A percentile compares a stretch with the other conserved stretches of the same genome.
These are phyloP conservation scores for Ormyrus labotus DNA, from an alignment of 2,888 invertebrate genomes.

Conservation along the genomic window DNA sequence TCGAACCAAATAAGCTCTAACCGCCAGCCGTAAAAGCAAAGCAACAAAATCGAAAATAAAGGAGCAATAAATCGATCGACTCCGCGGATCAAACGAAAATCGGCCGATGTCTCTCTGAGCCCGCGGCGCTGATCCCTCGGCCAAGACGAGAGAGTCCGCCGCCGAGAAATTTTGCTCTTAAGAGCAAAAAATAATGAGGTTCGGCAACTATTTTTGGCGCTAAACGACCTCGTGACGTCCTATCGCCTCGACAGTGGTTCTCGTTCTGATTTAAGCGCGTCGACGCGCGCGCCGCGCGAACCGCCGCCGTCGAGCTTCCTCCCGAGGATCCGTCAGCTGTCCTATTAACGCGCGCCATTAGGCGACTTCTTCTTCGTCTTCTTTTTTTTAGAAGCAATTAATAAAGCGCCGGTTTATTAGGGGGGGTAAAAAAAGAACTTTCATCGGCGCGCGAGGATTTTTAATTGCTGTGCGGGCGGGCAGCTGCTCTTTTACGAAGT, in stretches of 20 bases:
- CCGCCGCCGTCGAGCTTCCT: conserved; percentile 11
- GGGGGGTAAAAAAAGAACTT: too few relatives aligned
- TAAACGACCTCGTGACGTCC: conserved; percentile 69
- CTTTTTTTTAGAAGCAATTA: conserved; percentile 51
- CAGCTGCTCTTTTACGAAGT: too few relatives aligned
- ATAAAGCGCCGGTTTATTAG: conserved; percentile 15
- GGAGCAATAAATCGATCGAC: too few relatives aligned
- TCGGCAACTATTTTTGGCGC: conserved; percentile 68
- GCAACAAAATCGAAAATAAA: too few relatives aligned
- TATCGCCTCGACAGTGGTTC: conserved; percentile 66
- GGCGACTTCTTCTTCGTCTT: background rate
- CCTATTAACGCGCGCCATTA: conserved; percentile 49
- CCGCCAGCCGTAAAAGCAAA: too few relatives aligned
- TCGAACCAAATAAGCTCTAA: too few relatives aligned
- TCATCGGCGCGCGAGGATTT: too few relatives aligned
- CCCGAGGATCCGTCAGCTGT: conserved; percentile 50
- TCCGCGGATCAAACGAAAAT: too few relatives aligned
- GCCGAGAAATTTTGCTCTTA: conserved; percentile 60
- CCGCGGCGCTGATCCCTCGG: too few relatives aligned
- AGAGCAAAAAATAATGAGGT: conserved; percentile 70
- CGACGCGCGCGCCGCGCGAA: conserved; percentile 23
- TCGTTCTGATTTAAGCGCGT: conserved; percentile 61
- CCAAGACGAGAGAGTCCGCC: too few relatives aligned
- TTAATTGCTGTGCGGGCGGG: too few relatives aligned
- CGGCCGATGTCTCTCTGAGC: too few relatives aligned